Base-by-base conservation (phyloP, 2,113 vertebrate species). In the Clarias macrocephalus region DNA sequence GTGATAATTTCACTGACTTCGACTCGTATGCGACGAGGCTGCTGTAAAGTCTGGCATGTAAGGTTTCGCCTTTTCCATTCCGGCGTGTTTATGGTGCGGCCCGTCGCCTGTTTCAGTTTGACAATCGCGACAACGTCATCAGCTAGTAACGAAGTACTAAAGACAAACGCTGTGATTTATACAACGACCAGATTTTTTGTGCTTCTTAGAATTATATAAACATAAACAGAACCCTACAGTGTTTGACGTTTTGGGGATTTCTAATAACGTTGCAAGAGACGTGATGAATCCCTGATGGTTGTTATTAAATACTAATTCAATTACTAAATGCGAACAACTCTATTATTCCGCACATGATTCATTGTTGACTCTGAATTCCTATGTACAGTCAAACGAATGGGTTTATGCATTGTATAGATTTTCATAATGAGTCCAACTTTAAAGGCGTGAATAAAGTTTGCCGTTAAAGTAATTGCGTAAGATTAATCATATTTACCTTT, bases 1-100 rank as follows among this genome's bases (percentile, higher is more conserved):
- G 48, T 57, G 48, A 84, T 70, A 56, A 70, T 84, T 72, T 84
- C 79, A 62, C 79, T 62, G 21, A 2, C 21, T 81, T 42, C 11
- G 3, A 62, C 33, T 30, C 0, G 30, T 10, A 12, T 6, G 28
- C 54, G 30, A 84, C 23, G 19, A 25, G 28, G 12, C 12, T 12
- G 2, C 33, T 48, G 28, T 76, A 76, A 76, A 85, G 7, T 19
- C 52, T 18, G 12, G 28, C 54, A 33, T 59, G 56, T 70, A 33
- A 66, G 73, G 60, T 52, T 56, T 37, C 12, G n/a, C 3, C 21
- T 30, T 83, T 63, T 80, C 18, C 48, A 52, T 65, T 77, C 19
- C 2, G 62, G 28, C 48, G 5, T 54, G 73, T 85, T 85, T 30
- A 37, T 25, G 2, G 48, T 18, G 33, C 80, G 62, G 62, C 4